Percentiles rank a stretch among this genome's conserved stretches.
phyloP scores from a whole-genome alignment of 2,113 vertebrate genomes.

The Hyaena hyaena region DNA sequence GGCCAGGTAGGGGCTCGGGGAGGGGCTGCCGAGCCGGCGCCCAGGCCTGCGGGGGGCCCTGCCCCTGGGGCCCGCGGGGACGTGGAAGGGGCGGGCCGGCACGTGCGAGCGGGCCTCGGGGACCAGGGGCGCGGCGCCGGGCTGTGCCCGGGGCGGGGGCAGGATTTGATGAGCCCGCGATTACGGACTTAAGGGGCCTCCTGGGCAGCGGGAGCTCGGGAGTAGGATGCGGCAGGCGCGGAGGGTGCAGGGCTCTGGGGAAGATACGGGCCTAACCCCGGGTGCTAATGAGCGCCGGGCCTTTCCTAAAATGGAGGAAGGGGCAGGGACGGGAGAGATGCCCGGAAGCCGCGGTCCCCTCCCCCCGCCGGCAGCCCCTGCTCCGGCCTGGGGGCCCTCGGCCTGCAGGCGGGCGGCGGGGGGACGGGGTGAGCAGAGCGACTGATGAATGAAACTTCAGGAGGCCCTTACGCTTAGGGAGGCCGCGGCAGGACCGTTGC shows the following conservation, averaged over 20 bases:
- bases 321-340: not conserved
- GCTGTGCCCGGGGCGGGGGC: not conserved
- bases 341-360: not conserved
- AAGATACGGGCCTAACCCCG: rapidly evolving
- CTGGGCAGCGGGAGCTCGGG: not conserved
- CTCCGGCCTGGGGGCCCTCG: not conserved
- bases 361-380: not conserved
- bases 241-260: not conserved
- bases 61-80: not conserved
- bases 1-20: not conserved
- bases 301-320: slow-evolving; percentile 25
- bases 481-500: not conserved
- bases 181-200: not conserved
- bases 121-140: no score
- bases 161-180: not conserved
- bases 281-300: not conserved
- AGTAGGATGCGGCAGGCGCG: not conserved
- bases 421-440: not conserved
- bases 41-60: not conserved
- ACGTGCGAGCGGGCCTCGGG: not conserved
- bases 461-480: not conserved
- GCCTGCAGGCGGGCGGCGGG: not conserved
- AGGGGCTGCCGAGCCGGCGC: not conserved
- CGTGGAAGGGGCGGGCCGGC: not conserved
- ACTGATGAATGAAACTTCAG: not conserved